Percentiles rank a stretch among this genome's conserved stretches.
These are phyloP conservation scores for Harpegnathos saltator DNA, from an alignment of 1,140 invertebrate genomes.

Conservation along the genomic window DNA sequence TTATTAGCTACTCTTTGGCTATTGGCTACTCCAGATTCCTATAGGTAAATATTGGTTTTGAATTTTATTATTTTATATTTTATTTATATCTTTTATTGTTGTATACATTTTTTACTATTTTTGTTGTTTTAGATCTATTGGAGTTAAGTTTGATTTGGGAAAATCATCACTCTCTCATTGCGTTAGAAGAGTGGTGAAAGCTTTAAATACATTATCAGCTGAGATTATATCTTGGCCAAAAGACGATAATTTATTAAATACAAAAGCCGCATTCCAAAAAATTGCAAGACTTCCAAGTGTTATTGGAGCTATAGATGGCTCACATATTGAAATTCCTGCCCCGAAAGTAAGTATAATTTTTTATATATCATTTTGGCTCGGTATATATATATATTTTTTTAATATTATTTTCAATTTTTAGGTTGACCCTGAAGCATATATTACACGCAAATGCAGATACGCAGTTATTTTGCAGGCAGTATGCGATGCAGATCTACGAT, in stretches of 20 bases:
- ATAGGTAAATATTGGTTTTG: not conserved
- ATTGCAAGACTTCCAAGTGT: not conserved
- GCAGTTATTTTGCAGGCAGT: too few relatives aligned
- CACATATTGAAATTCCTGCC: not conserved
- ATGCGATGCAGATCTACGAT: too few relatives aligned
- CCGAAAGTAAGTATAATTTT: not conserved
- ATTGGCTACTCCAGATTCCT: conserved; percentile 4
- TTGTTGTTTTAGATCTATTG: conserved; percentile 9
- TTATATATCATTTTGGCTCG: too few relatives aligned
- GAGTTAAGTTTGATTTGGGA: not conserved
- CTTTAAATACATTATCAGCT: not conserved
- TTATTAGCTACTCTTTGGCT: conserved; percentile 5
- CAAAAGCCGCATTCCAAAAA: not conserved
- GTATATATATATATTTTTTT: too few relatives aligned
- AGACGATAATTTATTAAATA: not conserved
- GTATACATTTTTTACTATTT: not conserved
- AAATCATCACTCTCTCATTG: conserved; percentile 9
- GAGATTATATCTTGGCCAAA: conserved; percentile 1
- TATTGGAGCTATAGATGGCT: conserved; percentile 1
- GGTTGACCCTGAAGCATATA: not conserved
- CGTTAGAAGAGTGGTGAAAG: not conserved
- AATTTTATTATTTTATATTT: not conserved
- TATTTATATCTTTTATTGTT: not conserved
- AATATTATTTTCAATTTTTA: conserved; percentile 9
- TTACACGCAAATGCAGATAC: not conserved